These are phyloP conservation scores for Tigriopus japonicus DNA, from an alignment of 1,140 invertebrate species.

Conservation along the genomic window DNA sequence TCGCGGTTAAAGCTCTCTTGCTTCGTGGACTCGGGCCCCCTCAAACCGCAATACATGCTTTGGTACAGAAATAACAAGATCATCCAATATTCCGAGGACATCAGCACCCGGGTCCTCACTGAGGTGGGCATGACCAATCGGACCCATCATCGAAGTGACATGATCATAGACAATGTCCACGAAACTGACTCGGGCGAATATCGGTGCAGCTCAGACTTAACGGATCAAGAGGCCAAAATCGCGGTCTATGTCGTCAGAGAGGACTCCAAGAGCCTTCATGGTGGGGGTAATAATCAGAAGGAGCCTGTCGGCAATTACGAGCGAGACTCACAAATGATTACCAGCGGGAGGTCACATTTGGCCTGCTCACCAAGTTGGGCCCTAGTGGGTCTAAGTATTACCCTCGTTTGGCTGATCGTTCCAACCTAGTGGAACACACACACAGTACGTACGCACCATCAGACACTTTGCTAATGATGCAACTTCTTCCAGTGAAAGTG, in stretches of 20 bases:
- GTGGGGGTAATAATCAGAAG: neutral
- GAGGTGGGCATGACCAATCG: neutral
- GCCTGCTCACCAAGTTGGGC: no score
- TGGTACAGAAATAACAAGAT: neutral
- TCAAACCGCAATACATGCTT: neutral
- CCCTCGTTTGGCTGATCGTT: no score
- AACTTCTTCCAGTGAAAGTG: no score
- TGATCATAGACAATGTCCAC: neutral
- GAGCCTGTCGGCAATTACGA: neutral
- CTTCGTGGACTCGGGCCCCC: neutral
- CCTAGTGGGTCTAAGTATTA: no score
- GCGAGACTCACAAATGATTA: no score
- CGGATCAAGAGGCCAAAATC: neutral
- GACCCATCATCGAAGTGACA: neutral
- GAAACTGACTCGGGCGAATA: neutral
- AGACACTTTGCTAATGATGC: no score
- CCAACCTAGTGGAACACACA: no score
- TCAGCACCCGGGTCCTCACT: neutral
- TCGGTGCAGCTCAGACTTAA: neutral
- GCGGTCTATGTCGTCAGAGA: neutral
- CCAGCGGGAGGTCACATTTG: no score
- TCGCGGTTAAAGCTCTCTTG: neutral
- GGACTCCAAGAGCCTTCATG: neutral
- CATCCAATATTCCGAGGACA: neutral
- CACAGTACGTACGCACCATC: no score